These are phyloP conservation scores for Lytechinus pictus DNA, from an alignment of 35 echinoderm and acorn worm species.

Conservation along the genomic window DNA sequence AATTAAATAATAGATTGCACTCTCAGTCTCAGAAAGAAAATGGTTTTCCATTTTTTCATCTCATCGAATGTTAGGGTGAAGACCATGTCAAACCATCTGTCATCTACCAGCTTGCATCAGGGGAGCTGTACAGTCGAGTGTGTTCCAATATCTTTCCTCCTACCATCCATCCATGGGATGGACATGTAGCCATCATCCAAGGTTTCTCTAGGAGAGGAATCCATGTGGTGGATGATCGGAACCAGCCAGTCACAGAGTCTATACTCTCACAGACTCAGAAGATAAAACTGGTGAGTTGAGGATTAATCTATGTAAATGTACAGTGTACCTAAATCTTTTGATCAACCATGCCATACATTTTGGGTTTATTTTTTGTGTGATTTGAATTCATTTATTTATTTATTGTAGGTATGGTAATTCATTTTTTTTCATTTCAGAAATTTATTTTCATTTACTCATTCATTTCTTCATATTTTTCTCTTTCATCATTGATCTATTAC, in stretches of 20 bases:
- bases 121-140: conserved; percentile 85
- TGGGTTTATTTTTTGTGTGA: too few species aligned
- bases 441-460: not conserved
- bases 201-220: conserved; percentile 79
- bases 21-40: too few species aligned
- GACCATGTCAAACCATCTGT: conserved; percentile 86
- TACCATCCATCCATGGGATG: conserved; percentile 79
- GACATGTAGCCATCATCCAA: conserved; percentile 85
- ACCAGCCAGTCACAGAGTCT: conserved; percentile 78
- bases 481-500: not conserved
- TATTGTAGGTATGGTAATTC: not conserved
- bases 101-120: conserved; percentile 87
- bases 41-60: not conserved
- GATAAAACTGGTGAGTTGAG: conserved; percentile 78
- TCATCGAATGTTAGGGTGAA: conserved; percentile 63
- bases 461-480: not conserved
- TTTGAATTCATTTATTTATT: too few species aligned
- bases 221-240: conserved; percentile 79
- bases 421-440: not conserved
- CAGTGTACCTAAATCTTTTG: not conserved
- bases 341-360: not conserved
- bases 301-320: too few species aligned
- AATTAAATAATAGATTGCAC: too few species aligned
- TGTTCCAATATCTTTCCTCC: conserved; percentile 78
- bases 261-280: conserved; percentile 77